Evolutionary conservation across 2,797 vertebrate species (phyloP), one percentile per base, ranked within the genome.

Genomic region (Poeciliopsis turneri): DNA sequence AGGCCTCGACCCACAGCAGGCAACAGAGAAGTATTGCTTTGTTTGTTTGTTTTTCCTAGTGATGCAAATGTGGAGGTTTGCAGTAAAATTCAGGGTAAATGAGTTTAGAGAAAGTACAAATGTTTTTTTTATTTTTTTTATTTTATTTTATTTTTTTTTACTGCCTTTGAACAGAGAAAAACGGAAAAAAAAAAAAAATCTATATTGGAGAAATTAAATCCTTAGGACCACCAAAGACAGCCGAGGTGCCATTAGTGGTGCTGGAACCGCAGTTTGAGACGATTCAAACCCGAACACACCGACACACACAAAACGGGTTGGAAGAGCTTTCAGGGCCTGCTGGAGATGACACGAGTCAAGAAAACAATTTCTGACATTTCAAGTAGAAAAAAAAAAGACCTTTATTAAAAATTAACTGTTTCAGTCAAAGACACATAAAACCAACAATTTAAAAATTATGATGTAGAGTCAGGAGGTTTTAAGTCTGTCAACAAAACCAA

Each of bases 281-380:
- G n/a, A n/a, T n/a, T 55, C 2, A 28, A 57, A n/a, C n/a, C n/a
- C 9, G 0, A 73, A 81, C 47, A 77, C 80, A 77, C 75, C 61
- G 3, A 55, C 53, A 59, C 55, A 16, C 28, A 59, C 30, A 33
- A 10, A 11, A n/a, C 25, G 4, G 53, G 25, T 12, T 55, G 23
- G n/a, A 55, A 55, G 55, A 59, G 55, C 3, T 59, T 30, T 59
- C 25, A 59, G n/a, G n/a, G 55, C 25, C 55, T 59, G 55, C n/a
- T 59, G 53, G 28, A 30, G 15, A 59, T 59, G 55, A 28, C 53
- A 55, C 4, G 8, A 55, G 57, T 30, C n/a, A 59, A 61, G 28
- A 30, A 30, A 16, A 61, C 4, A 16, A 61, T 61, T 15, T 61
- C 1, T 15, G 30, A 33, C 13, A 30, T 61, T 61, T 61, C 28